Evolutionary conservation across 2,888 invertebrate species (phyloP), one percentile per base, ranked within the genome.

Genomic region (Melieria omissa): DNA sequence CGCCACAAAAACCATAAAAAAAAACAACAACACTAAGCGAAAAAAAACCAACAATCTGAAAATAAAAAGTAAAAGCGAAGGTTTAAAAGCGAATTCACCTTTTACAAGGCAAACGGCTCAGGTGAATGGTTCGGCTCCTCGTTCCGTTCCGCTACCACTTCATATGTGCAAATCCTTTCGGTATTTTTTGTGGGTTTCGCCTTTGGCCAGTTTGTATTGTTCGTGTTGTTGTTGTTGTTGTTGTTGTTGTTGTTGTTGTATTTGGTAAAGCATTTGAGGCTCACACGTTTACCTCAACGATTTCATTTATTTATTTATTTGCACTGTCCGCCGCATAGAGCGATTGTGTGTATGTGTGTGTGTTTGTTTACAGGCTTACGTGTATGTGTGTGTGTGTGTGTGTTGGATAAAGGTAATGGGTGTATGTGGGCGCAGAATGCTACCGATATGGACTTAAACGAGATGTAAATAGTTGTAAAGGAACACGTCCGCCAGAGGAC

Each of bases 241-340:
- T 14, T 62, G 63, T 47, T 55, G 55, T 47, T 8, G 57, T 49
- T 55, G 64, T 62, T 68, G 49, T 45, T 70, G 65, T 29, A 46
- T 55, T n/a, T 44, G 47, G 44, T 55, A 16, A 47, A 63, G 69
- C 55, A 63, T 69, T 69, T 63, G 69, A 69, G 69, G 69, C 69
- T 62, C 62, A 69, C 69, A 62, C 69, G 63, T 69, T 69, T 69
- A 69, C 69, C 69, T 63, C 63, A 63, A 55, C 69, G 54, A 55
- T 62, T 63, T 63, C 69, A 63, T 69, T 69, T 69, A 54, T 62
- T 14, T 44, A 46, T 62, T 62, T 46, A 62, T 9, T 14, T 54
- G 12, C 12, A 16, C 41, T 55, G 44, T 6, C 16, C n/a, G 7
- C 8, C 29, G n/a, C 8, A 29, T 29, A 6, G 58, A 29, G 16